A percentile compares a stretch with the other conserved stretches of the same genome.
These are phyloP conservation scores for Syrmaticus mikado DNA, from an alignment of 2,113 vertebrate genomes.

Conservation along the genomic window DNA sequence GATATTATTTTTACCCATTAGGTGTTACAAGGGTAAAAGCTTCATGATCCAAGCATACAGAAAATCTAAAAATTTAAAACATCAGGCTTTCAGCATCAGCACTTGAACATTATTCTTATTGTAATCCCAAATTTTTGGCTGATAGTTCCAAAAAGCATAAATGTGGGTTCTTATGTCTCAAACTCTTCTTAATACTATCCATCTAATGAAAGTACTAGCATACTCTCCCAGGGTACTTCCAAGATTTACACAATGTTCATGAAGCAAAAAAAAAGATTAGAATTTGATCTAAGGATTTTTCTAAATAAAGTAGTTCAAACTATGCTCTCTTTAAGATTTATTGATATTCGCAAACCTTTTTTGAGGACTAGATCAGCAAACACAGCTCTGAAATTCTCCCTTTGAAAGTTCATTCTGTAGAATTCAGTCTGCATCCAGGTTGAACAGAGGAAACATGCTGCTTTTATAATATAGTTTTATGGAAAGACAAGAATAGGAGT, in stretches of 20 bases:
- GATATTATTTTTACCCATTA: neutral
- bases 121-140: neutral
- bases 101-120: neutral
- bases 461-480: neutral
- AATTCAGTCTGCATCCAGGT: neutral
- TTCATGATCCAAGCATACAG: neutral
- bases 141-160: neutral
- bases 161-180: neutral
- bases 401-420: neutral
- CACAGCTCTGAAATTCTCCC: neutral
- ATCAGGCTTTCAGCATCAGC: neutral
- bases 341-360: neutral
- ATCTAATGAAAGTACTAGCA: neutral
- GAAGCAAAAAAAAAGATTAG: neutral
- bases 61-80: neutral
- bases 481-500: neutral
- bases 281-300: neutral
- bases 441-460: neutral
- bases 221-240: fast-evolving
- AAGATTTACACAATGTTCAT: neutral
- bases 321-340: fast-evolving
- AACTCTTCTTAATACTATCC: neutral
- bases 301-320: neutral
- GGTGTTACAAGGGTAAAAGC: neutral
- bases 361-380: neutral